Base-by-base conservation (phyloP, 2,113 vertebrate species). In the Amblyopsis rosae region DNA sequence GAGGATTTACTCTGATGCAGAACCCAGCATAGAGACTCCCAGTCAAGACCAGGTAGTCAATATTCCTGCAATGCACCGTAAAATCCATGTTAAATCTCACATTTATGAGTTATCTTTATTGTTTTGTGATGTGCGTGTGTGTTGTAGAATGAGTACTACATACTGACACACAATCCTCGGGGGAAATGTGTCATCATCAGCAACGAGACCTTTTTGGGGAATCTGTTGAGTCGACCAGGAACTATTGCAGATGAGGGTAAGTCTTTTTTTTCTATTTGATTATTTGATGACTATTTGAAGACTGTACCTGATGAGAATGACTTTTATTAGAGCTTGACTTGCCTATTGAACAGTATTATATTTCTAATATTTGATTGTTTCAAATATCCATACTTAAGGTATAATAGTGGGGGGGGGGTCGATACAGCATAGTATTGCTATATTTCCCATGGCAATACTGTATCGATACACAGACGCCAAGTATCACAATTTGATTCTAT, bases 171-270 rank as follows among this genome's bases (percentile, higher is more conserved):
- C 16, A 59, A 0, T 3, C 92, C 92, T 50, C 73, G 54, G 12
- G 91, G 92, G 53, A 0, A 12, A 7, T 93, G 92, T 48, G 53
- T 91, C 12, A 71, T 93, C 72, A 69, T 93, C 76, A 93, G 84
- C 79, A 93, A 92, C 51, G 73, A 88, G 8, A 0, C 13, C 0
- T 93, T 92, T 60, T 0, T 0, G 0, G 67, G 4, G 8, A 0
- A 0, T 1, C 3, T 90, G 56, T 1, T 0, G 0, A 0, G 17
- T 0, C 81, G 92, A 58, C 0, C 0, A 2, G 92, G 92, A 63
- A 88, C 84, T 50, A 32, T 75, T 3, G 0, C 48, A 56, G 92
- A 93, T 65, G 74, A 17, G 53, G 46, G 92, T 93, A 70, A 2
- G 83, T 60, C 33, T 78, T 33, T 12, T 33, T 56, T 1, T 35